Conservation (phyloP, 2,888 invertebrate genomes). For the Carabus problematicus region DNA sequence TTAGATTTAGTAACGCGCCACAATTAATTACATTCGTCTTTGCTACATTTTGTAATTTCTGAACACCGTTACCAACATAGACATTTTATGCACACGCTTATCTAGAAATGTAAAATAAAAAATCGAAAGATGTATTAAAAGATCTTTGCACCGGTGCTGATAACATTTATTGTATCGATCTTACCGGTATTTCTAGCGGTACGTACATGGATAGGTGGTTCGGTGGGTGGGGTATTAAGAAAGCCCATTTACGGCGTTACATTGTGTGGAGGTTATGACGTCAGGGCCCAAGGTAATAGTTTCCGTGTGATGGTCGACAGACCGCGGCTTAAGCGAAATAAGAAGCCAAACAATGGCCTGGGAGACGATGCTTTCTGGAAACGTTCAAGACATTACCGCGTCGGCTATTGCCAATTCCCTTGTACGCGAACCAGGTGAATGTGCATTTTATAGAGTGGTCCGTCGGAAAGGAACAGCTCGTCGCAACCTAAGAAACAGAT, state of each 20-base stretch:
- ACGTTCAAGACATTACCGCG: constrained; percentile 17
- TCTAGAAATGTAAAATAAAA: no score
- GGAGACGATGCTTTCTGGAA: constrained; percentile 27
- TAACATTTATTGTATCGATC: not conserved
- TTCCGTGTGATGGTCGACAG: constrained; percentile 44
- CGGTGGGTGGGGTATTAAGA: not conserved
- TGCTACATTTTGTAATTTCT: no score
- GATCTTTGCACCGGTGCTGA: not conserved
- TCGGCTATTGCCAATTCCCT: constrained; percentile 33
- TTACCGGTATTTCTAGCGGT: not conserved
- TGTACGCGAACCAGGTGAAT: constrained; percentile 32
- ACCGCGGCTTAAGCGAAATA: constrained; percentile 44
- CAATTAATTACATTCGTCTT: no score
- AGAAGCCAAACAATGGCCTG: constrained; percentile 45
- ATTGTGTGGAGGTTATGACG: constrained; percentile 45
- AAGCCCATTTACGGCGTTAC: constrained; percentile 28
- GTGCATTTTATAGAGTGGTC: constrained; percentile 32
- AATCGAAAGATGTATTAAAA: not conserved
- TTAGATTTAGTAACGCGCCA: no score
- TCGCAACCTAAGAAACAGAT: constrained; percentile 15
- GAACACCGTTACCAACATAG: no score
- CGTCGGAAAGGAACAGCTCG: not conserved
- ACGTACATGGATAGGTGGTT: not conserved
- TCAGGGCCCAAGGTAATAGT: constrained; percentile 46
- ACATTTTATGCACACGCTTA: no score